Evolutionary conservation across 1,140 invertebrate species (phyloP).

Genomic region (Papilio xuthus): DNA sequence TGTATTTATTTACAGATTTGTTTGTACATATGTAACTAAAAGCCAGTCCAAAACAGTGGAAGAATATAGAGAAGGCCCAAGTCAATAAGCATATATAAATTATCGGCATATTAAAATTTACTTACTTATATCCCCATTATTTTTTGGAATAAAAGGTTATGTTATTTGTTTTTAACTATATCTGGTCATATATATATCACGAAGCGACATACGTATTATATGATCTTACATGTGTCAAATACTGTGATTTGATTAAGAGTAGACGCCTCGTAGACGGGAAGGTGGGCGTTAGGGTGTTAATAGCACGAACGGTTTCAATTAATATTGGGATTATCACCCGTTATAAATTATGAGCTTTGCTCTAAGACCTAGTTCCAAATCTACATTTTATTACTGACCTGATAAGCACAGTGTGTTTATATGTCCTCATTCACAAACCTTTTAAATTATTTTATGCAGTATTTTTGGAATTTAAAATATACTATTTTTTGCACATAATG

Average conservation of each 20-base stretch:
- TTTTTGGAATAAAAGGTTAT: too few species aligned
- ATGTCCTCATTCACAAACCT: background rate
- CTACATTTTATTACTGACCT: background rate
- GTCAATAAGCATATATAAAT: too few species aligned
- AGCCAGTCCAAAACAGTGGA: too few species aligned
- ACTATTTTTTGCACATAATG: too few species aligned
- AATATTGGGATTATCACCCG: background rate
- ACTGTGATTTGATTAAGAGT: background rate
- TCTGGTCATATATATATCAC: background rate
- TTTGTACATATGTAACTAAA: too few species aligned
- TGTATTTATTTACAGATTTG: too few species aligned
- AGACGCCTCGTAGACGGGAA: constrained; percentile 8
- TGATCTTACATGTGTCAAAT: background rate
- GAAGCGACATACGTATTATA: background rate
- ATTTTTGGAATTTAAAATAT: too few species aligned
- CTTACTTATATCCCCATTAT: too few species aligned
- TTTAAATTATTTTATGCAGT: background rate
- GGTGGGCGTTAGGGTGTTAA: constrained; percentile 4
- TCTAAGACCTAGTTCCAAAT: background rate
- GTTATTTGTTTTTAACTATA: background rate
- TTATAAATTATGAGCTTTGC: background rate
- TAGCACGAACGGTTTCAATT: background rate
- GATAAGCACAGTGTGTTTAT: background rate
- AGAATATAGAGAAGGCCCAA: too few species aligned
- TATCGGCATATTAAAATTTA: too few species aligned